These are phyloP conservation scores for Chionis minor DNA, from an alignment of 2,113 vertebrate genomes.

Conservation along the genomic window DNA sequence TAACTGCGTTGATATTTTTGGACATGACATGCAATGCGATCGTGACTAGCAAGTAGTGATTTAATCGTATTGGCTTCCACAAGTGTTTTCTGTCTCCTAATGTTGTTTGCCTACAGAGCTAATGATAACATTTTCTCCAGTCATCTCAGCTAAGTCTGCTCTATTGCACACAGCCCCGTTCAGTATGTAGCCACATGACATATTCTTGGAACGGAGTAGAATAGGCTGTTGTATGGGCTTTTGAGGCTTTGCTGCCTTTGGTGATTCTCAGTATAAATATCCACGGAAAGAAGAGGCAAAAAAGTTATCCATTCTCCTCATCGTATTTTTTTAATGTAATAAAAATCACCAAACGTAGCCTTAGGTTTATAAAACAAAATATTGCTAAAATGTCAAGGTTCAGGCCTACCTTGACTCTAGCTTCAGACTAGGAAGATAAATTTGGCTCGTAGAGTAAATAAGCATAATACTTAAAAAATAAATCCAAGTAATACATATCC, in stretches of 20 bases:
- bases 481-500: background rate
- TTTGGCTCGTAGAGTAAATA: background rate
- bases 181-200: constrained; percentile 41
- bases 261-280: constrained; percentile 24
- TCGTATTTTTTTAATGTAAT: background rate
- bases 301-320: background rate
- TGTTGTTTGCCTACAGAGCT: constrained; percentile 57
- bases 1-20: constrained; percentile 55
- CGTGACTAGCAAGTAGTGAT: constrained; percentile 41
- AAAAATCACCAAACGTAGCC: background rate
- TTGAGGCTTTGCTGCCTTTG: constrained; percentile 32
- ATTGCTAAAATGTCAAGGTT: background rate
- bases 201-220: constrained; percentile 66
- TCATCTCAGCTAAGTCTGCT: constrained; percentile 44
- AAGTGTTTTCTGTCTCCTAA: constrained; percentile 56
- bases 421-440: background rate
- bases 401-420: background rate
- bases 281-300: background rate
- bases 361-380: background rate
- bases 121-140: constrained; percentile 65
- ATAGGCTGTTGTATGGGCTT: constrained; percentile 39
- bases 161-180: constrained; percentile 30
- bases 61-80: constrained; percentile 49
- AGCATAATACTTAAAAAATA: background rate
- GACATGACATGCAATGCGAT: background rate